Percentiles rank a stretch among this genome's conserved stretches.
phyloP scores from a whole-genome alignment of 2,888 invertebrate species.

The Epirrita christyi region DNA sequence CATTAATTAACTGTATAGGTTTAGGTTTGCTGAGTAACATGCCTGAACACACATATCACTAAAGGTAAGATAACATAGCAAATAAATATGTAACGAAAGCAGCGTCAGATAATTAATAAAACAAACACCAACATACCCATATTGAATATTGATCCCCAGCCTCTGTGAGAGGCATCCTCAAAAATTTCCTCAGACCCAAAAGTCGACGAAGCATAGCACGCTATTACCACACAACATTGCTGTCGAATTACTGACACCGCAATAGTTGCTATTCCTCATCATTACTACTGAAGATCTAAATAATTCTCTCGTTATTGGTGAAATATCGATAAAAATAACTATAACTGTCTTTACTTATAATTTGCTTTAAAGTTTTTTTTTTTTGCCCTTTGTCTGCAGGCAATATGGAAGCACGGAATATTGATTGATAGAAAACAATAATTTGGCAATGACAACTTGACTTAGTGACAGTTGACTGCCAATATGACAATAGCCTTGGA shows the following conservation, averaged over 20 bases:
- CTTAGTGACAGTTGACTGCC: too few relatives aligned
- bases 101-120: not conserved
- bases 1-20: not conserved
- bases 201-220: constrained; percentile 63
- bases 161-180: constrained; percentile 82
- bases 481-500: too few relatives aligned
- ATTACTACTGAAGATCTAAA: constrained; percentile 19
- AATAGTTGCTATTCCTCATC: constrained; percentile 29
- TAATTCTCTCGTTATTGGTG: constrained; percentile 1
- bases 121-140: constrained; percentile 80
- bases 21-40: not conserved
- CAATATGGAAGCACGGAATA: too few relatives aligned
- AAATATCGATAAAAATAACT: not conserved
- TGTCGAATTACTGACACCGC: constrained; percentile 49
- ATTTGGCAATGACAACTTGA: too few relatives aligned
- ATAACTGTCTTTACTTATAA: too few relatives aligned
- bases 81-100: not conserved
- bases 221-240: constrained; percentile 53
- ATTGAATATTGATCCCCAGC: constrained; percentile 85
- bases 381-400: too few relatives aligned
- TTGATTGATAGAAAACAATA: too few relatives aligned
- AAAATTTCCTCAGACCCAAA: constrained; percentile 77
- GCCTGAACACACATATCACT: constrained; percentile 9
- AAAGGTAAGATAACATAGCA: not conserved
- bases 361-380: too few relatives aligned